Conservation (phyloP, 2,797 vertebrate species). For the Lutjanus argentimaculatus region DNA sequence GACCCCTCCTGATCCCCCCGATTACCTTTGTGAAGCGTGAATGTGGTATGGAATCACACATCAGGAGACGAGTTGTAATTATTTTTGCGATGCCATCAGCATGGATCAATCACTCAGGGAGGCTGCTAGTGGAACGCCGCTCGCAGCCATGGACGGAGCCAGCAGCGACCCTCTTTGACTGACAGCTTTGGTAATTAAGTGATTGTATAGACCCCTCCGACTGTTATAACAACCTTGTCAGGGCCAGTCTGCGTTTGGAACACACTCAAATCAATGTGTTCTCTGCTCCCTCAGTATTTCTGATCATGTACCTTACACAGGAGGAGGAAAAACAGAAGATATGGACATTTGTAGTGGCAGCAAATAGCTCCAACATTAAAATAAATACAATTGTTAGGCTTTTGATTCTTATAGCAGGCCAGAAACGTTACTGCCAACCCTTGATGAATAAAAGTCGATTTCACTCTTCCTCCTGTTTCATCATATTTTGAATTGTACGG, state of each 20-base stretch:
- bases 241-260: slow-evolving; percentile 93
- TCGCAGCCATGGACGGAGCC: slow-evolving; percentile 88
- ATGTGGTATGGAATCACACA: slow-evolving; percentile 95
- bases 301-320: slow-evolving; percentile 85
- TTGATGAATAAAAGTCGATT: slow-evolving; percentile 32
- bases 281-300: slow-evolving; percentile 89
- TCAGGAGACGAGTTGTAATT: slow-evolving; percentile 96
- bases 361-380: slow-evolving; percentile 10
- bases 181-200: slow-evolving; percentile 99
- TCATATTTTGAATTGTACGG: slow-evolving; percentile 64
- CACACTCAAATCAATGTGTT: slow-evolving; percentile 94
- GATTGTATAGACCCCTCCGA: slow-evolving; percentile 94
- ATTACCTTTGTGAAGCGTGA: slow-evolving; percentile 97
- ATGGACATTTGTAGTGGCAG: slow-evolving; percentile 39
- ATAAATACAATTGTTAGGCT: slow-evolving; percentile 33
- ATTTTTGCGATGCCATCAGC: slow-evolving; percentile 97
- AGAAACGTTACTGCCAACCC: slow-evolving; percentile 39
- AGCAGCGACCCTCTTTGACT: slow-evolving; percentile 91
- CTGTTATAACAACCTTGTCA: slow-evolving; percentile 98
- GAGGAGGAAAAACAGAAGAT: slow-evolving; percentile 52
- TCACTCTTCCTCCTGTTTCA: slow-evolving; percentile 49
- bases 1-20: slow-evolving; percentile 94
- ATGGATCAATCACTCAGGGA: slow-evolving; percentile 94
- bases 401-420: slow-evolving; percentile 54
- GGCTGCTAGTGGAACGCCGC: slow-evolving; percentile 91